These are phyloP conservation scores for Euzophera pinguis DNA, from an alignment of 2,888 invertebrate species.

Conservation along the genomic window DNA sequence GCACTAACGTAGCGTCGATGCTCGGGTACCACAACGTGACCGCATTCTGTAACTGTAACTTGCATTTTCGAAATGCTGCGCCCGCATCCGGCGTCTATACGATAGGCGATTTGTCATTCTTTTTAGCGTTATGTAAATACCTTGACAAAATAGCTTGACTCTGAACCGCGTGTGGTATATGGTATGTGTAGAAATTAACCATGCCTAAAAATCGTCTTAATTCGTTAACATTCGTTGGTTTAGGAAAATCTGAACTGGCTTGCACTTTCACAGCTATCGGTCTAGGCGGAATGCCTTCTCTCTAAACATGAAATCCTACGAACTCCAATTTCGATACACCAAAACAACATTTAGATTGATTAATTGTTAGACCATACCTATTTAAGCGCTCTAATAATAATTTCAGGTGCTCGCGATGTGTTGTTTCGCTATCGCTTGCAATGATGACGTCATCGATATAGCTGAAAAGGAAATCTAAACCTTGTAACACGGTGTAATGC, in stretches of 20 bases:
- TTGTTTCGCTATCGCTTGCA: not conserved
- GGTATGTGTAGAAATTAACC: conserved; percentile 23
- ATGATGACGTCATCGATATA: conserved; percentile 9
- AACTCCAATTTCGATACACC: conserved; percentile 9
- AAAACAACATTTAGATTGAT: conserved; percentile 10
- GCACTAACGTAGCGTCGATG: not conserved
- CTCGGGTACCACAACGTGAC: conserved; percentile 2
- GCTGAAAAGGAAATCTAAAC: conserved; percentile 12
- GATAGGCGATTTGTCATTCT: not conserved
- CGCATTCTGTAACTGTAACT: not conserved
- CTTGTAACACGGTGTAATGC: conserved; percentile 17
- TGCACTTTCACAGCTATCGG: not conserved
- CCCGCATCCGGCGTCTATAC: not conserved
- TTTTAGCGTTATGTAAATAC: too few species aligned
- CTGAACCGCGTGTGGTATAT: conserved; percentile 14
- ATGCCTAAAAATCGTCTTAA: conserved; percentile 22
- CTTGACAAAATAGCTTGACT: not conserved
- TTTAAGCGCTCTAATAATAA: conserved; percentile 9
- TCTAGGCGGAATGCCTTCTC: conserved; percentile 2
- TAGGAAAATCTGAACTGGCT: conserved; percentile 18
- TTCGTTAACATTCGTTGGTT: conserved; percentile 18
- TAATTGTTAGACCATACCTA: conserved; percentile 10
- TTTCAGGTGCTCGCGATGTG: not conserved
- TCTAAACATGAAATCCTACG: conserved; percentile 6
- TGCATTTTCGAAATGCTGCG: not conserved